These are phyloP conservation scores for Macroglossus sobrinus DNA, from an alignment of 2,113 vertebrate species.

Conservation along the genomic window DNA sequence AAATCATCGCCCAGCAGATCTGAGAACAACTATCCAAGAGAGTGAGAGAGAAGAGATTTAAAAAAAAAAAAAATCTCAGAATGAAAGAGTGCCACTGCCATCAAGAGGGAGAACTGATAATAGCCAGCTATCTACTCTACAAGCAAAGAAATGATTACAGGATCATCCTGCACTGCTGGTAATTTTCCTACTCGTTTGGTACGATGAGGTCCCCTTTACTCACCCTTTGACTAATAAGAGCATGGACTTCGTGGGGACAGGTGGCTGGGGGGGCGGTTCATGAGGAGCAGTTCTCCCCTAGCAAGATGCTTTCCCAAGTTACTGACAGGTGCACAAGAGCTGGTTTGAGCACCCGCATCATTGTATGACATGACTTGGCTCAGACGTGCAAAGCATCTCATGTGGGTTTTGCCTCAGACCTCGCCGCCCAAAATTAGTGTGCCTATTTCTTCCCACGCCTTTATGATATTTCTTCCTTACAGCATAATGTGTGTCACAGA, in stretches of 20 bases:
- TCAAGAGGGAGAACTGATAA: constrained; percentile 72
- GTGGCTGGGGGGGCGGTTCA: not conserved
- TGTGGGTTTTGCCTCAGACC: not conserved
- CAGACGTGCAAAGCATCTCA: not conserved
- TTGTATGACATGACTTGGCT: not conserved
- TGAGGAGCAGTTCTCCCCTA: not conserved
- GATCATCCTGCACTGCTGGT: not conserved
- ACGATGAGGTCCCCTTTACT: not conserved
- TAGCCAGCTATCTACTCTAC: not conserved
- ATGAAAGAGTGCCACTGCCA: constrained; percentile 81
- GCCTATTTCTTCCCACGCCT: not conserved
- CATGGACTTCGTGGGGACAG: not conserved
- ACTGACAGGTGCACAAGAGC: not conserved
- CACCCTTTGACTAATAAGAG: not conserved
- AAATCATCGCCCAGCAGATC: constrained; percentile 77
- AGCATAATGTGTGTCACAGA: not conserved
- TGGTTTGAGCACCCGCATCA: not conserved
- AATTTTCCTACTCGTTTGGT: not conserved
- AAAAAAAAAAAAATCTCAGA: not conserved
- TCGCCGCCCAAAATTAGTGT: not conserved
- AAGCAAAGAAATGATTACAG: not conserved
- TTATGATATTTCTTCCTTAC: not conserved
- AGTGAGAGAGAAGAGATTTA: constrained; percentile 18
- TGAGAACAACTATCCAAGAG: constrained; percentile 76
- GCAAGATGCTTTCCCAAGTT: not conserved